phyloP scores from a whole-genome alignment of 2,113 vertebrate genomes.

The Pelobates fuscus region DNA sequence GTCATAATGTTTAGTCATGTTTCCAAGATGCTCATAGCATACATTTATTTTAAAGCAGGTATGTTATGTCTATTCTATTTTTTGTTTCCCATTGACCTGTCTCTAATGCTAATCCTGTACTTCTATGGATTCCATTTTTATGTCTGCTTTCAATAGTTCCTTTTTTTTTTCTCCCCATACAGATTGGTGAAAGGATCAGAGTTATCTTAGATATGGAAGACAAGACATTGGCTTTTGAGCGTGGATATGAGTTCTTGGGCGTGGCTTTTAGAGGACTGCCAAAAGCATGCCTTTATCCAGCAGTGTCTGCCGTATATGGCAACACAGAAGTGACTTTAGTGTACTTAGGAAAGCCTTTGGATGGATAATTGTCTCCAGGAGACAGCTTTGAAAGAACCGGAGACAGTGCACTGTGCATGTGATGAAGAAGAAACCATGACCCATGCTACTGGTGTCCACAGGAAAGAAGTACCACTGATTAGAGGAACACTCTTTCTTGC shows the following conservation, averaged over 20 bases:
- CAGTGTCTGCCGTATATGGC: constrained; percentile 96
- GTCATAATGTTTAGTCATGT: no score
- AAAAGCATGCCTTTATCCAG: constrained; percentile 94
- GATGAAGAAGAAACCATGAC: constrained; percentile 65
- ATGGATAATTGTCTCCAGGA: constrained; percentile 76
- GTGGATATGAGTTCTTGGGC: constrained; percentile 96
- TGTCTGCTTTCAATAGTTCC: not conserved
- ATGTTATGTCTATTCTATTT: no score
- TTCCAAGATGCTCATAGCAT: no score
- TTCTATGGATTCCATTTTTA: not conserved
- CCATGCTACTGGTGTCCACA: constrained; percentile 59
- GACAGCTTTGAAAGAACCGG: constrained; percentile 55
- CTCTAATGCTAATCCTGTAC: no score
- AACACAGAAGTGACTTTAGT: constrained; percentile 99
- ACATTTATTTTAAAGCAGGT: no score
- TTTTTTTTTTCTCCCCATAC: constrained; percentile 50
- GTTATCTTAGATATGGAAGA: constrained; percentile 99
- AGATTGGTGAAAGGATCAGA: constrained; percentile 98
- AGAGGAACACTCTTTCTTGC: constrained; percentile 59
- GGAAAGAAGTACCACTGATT: constrained; percentile 53
- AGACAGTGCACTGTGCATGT: constrained; percentile 67
- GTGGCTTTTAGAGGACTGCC: constrained; percentile 96
- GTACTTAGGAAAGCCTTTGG: constrained; percentile 95
- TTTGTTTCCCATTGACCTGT: no score
- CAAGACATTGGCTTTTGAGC: constrained; percentile 96